phyloP scores from a whole-genome alignment of 2,797 vertebrate genomes.

The Sorex maritimensis region DNA sequence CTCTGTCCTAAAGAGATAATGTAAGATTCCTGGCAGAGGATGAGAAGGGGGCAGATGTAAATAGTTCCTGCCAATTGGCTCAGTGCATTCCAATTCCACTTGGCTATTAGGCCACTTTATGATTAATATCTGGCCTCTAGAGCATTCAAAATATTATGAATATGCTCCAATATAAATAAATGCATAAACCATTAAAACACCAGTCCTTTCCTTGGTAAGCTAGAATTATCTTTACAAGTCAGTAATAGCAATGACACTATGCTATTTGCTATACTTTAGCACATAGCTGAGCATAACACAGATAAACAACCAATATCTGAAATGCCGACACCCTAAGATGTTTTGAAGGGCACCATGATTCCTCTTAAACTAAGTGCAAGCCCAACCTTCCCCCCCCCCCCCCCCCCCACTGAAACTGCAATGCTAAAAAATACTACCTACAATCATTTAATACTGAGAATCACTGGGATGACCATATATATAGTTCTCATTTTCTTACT shows the following conservation, averaged over 20 bases:
- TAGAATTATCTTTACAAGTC: conserved; percentile 46
- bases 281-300: background rate
- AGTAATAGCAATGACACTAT: background rate
- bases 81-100: conserved; percentile 37
- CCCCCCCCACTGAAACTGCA: background rate
- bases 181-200: conserved; percentile 17
- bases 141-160: conserved; percentile 20
- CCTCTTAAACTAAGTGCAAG: background rate
- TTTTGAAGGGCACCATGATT: background rate
- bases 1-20: conserved; percentile 37
- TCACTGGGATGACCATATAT: background rate
- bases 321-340: background rate
- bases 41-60: conserved; percentile 16
- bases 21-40: conserved; percentile 53
- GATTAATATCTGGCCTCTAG: conserved; percentile 35
- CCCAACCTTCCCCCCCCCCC: too few species aligned
- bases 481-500: background rate
- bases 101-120: conserved; percentile 38
- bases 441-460: background rate
- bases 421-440: background rate
- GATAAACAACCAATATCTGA: background rate
- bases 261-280: background rate
- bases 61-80: background rate
- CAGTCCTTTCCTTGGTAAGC: conserved; percentile 12
- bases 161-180: conserved; percentile 40